Base-by-base conservation (phyloP, 2,113 vertebrate species). In the Dolichallabes microphthalmus region DNA sequence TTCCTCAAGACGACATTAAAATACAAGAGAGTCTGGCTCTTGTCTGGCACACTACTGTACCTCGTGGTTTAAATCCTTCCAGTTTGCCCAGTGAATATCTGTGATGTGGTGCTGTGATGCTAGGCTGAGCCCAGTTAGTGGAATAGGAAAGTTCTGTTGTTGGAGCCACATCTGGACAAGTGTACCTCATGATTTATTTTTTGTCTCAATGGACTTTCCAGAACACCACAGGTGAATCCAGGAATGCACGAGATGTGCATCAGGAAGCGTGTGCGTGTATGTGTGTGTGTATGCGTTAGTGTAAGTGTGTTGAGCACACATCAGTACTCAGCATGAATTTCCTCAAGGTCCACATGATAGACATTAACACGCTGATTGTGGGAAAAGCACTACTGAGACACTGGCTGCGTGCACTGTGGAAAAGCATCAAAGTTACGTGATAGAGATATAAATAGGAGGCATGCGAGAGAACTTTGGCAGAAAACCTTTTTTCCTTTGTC, bases 181-280 rank as follows among this genome's bases (percentile, higher is more conserved):
- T 64, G 57, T 30, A 6, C 27, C 27, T 84, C 20, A 25, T 53
- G 25, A 76, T 27, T 53, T 76, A 39, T 57, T 66, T 66, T 78
- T 80, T 69, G 71, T 12, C 52, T 69, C 63, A 80, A 25, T 60
- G 63, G 52, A 63, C 61, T 79, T 85, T 85, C 63, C 68, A 45
- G 32, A 85, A 55, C 30, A 68, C 22, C 63, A 79, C 53, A 66
- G 50, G 27, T 77, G 57, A 39, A 84, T 78, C 27, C 50, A 78
- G 57, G 20, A 66, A 60, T 85, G 52, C 27, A 7, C 55, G 58
- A 75, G 68, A 73, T 87, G 45, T 85, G 32, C 32, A 19, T 45
- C 7, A 45, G 45, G 60, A 19, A 11, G 82, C 35, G 52, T 57
- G 66, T 71, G 52, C 57, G 45, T 83, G 63, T 74, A 14, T 25